phyloP scores from a whole-genome alignment of 53 echinoderm and acorn worm genomes.

The Mesocentrotus franciscanus region DNA sequence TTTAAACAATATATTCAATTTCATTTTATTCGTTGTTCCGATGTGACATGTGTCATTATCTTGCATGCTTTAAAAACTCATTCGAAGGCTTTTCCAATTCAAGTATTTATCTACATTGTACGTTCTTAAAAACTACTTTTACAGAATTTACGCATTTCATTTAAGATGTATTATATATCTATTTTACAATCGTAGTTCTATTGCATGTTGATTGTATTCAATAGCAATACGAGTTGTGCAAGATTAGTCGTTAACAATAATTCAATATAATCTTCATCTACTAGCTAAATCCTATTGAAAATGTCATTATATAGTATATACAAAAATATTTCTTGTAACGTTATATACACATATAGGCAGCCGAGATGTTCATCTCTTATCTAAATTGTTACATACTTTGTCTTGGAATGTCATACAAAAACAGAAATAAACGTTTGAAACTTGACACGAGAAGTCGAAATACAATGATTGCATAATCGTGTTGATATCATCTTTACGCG shows the following conservation, averaged over 20 bases:
- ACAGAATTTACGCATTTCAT: constrained; percentile 11
- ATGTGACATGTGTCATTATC: constrained; percentile 20
- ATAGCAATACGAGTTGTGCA: constrained; percentile 35
- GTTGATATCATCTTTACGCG: not conserved
- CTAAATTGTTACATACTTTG: constrained; percentile 7
- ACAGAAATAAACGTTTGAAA: not conserved
- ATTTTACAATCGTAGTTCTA: constrained; percentile 17
- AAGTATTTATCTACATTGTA: not conserved
- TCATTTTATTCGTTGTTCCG: constrained; percentile 59
- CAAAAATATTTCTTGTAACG: constrained; percentile 62
- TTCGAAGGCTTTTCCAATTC: constrained; percentile 51
- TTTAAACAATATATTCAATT: constrained; percentile 61
- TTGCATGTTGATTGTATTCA: constrained; percentile 43
- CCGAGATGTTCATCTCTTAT: not conserved
- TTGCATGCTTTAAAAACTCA: constrained; percentile 60
- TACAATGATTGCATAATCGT: constrained; percentile 50
- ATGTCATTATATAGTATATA: constrained; percentile 35
- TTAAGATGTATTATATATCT: not conserved
- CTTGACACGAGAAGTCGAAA: not conserved
- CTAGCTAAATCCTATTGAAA: not conserved
- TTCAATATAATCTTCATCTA: not conserved
- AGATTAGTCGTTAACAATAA: not conserved
- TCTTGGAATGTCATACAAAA: constrained; percentile 58
- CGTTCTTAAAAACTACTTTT: constrained; percentile 14
- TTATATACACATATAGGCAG: constrained; percentile 60